A percentile compares a stretch with the other conserved stretches of the same genome.
These are phyloP conservation scores for Rhagonycha lutea DNA, from an alignment of 2,888 invertebrate genomes.

Conservation along the genomic window DNA sequence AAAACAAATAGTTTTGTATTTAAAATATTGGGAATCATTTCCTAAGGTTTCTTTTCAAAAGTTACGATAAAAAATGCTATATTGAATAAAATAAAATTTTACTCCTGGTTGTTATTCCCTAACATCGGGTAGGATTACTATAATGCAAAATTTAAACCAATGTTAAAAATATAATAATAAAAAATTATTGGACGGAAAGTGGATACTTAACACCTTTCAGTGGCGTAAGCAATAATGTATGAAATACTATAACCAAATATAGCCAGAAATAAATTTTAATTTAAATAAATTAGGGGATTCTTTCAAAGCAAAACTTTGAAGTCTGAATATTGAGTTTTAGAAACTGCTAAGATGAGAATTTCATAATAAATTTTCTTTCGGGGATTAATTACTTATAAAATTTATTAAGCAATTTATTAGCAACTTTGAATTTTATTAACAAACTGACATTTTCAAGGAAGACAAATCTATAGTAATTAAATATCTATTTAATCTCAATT, in stretches of 20 bases:
- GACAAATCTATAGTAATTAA: background rate
- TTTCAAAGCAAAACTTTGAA: background rate
- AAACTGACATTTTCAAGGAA: background rate
- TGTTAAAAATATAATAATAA: background rate
- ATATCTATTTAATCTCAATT: background rate
- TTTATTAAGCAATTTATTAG: background rate
- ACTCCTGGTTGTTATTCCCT: background rate
- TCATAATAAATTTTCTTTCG: background rate
- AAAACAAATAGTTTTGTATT: background rate
- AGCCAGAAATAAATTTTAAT: background rate
- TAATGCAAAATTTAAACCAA: background rate
- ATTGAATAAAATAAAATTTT: background rate
- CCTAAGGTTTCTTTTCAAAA: background rate
- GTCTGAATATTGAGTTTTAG: background rate
- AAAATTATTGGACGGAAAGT: background rate
- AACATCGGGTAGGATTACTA: background rate
- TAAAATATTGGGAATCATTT: background rate
- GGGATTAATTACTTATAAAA: background rate
- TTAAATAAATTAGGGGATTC: background rate
- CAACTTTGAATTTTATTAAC: background rate
- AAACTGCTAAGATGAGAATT: background rate
- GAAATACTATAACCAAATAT: background rate
- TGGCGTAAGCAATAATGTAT: background rate
- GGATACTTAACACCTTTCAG: background rate
- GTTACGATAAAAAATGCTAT: background rate